Percentiles rank a stretch among this genome's conserved stretches.
Conservation (phyloP, 2,888 invertebrate genomes). For the Elgonia sp. region DNA sequence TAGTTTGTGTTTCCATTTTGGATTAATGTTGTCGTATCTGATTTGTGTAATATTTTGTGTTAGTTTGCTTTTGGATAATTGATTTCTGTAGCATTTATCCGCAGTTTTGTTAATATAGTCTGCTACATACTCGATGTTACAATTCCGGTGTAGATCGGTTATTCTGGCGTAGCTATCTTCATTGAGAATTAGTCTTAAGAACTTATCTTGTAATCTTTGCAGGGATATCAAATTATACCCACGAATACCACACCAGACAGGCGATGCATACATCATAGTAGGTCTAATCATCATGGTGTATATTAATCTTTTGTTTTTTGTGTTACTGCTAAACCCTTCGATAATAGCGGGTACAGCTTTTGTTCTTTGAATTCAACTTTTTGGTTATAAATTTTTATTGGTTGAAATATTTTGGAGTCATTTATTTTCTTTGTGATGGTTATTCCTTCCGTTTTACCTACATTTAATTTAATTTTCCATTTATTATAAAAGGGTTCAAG, state of each 20-base stretch:
- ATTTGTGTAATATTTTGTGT: background rate
- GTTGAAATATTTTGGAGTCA: slow-evolving; percentile 59
- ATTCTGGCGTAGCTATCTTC: background rate
- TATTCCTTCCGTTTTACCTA: slow-evolving; percentile 65
- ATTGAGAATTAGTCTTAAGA: background rate
- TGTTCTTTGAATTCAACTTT: background rate
- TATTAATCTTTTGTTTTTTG: slow-evolving; percentile 77
- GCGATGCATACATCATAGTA: slow-evolving; percentile 76
- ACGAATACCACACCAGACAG: slow-evolving; percentile 72
- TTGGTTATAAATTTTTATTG: slow-evolving; percentile 55
- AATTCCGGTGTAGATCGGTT: background rate
- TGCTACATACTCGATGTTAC: background rate
- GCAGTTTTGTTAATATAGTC: background rate
- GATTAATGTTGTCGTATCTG: background rate
- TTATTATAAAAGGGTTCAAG: slow-evolving; percentile 59
- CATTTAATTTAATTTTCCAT: slow-evolving; percentile 65
- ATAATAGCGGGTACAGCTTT: slow-evolving; percentile 77
- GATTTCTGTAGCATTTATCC: background rate
- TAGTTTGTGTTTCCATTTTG: background rate
- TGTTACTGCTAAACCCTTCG: slow-evolving; percentile 49
- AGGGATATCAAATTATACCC: background rate
- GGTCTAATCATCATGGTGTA: slow-evolving; percentile 76
- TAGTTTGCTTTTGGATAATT: background rate
- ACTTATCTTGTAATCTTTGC: background rate
- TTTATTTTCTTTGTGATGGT: slow-evolving; percentile 53